Base-by-base conservation (phyloP, 1,140 invertebrate genomes). In the Panonychus citri region DNA sequence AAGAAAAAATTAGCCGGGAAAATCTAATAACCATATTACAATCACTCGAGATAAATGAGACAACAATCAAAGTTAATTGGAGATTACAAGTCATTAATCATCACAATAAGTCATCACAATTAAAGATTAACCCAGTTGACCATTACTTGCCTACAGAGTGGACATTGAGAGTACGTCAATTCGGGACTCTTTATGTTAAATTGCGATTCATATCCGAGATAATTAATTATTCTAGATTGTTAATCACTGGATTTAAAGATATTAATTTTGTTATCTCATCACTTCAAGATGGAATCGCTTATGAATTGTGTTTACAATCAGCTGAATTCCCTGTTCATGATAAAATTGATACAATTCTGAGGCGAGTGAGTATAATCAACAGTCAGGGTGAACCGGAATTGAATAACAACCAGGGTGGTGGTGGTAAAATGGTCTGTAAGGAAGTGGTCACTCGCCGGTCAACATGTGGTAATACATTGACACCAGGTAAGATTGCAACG, bases 121-220 rank as follows among this genome's bases (percentile, higher is more conserved):
- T 7, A 12, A 34, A 7, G 30, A 12, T 34, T 12, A 34, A 34
- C 30, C 30, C 30, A 34, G 19, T 3, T n/a, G 24, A 34, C 3
- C 12, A 54, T 24, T 8, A 34, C 30, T 28, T 26, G 8, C 39
- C 46, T n/a, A 19, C 28, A 46, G 39, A 42, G 5, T 55, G 26
- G 39, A 55, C 19, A 48, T 39, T 46, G 3, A 51, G 28, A 27
- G 24, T 51, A 12, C 17, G 49, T 10, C 24, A 51, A 51, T 51
- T 54, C 40, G 53, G n/a, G 13, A 24, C 42, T 8, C 53, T 54
- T 27, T 40, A 54, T 26, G 53, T 54, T 27, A 48, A 55, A 55
- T 21, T 30, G 24, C 21, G 27, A 15, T 24, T 46, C 21, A 46
- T 46, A n/a, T 46, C 43, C 8, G 4, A 55, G 4, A 48, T n/a